phyloP scores from a whole-genome alignment of 1,140 invertebrate genomes.

The Limonius californicus region DNA sequence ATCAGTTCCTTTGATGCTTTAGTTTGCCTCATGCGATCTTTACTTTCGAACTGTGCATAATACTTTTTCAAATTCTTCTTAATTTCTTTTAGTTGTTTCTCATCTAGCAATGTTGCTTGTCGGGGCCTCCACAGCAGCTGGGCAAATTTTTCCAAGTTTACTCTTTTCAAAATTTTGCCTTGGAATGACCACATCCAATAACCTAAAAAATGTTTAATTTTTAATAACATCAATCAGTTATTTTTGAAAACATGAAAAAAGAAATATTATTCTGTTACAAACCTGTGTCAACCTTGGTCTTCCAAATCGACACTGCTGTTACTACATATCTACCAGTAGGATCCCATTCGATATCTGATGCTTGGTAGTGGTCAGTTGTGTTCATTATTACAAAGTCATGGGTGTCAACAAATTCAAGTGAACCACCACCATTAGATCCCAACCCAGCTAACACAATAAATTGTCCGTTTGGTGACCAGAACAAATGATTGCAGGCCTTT shows the following conservation, averaged over 20 bases:
- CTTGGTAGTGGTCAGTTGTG: constrained; percentile 84
- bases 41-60: constrained; percentile 91
- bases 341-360: constrained; percentile 98
- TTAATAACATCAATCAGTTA: background rate
- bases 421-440: constrained; percentile 79
- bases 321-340: constrained; percentile 97
- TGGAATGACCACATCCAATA: constrained; percentile 99
- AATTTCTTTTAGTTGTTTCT: constrained; percentile 86
- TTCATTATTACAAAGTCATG: constrained; percentile 93
- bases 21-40: constrained; percentile 88
- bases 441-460: constrained; percentile 87
- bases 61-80: constrained; percentile 99
- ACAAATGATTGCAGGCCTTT: constrained; percentile 88
- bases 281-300: constrained; percentile 91
- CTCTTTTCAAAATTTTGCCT: constrained; percentile 62
- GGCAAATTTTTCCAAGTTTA: constrained; percentile 88
- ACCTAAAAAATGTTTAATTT: constrained; percentile 45
- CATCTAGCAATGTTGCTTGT: constrained; percentile 77
- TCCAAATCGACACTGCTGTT: constrained; percentile 92
- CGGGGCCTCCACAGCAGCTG: constrained; percentile 96
- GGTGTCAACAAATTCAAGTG: constrained; percentile 93
- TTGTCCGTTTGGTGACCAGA: constrained; percentile 95
- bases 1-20: constrained; percentile 96
- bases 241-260: background rate
- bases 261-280: too few relatives aligned